Conservation (phyloP, 2,797 vertebrate genomes). For the Melanotaenia nigrans region DNA sequence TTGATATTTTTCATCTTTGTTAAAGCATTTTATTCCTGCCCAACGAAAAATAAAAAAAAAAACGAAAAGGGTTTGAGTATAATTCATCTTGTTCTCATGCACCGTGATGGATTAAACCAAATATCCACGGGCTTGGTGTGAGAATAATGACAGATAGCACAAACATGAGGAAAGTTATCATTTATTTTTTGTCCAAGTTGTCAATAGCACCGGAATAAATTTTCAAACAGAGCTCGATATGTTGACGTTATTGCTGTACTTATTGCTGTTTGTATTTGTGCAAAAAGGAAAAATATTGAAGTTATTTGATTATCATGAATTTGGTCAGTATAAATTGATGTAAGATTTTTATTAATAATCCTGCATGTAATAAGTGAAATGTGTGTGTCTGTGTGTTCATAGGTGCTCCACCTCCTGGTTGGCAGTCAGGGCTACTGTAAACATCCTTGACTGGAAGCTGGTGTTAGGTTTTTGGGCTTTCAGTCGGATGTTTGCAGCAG, state of each 20-base stretch:
- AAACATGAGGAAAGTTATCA: no score
- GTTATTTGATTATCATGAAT: neutral
- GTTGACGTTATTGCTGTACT: no score
- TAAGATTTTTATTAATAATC: no score
- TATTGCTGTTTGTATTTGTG: no score
- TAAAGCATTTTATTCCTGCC: no score
- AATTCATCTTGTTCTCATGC: slow-evolving; percentile 3
- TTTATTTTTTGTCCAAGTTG: no score
- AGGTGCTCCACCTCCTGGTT: slow-evolving; percentile 64
- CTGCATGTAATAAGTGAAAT: no score
- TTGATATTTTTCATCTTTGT: no score
- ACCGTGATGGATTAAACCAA: slow-evolving; percentile 18
- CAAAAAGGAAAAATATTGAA: neutral
- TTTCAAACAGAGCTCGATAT: no score
- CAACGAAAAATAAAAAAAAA: no score
- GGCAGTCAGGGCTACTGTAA: slow-evolving; percentile 98
- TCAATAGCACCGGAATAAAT: no score
- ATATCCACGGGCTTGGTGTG: neutral
- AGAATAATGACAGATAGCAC: no score
- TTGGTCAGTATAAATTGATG: neutral
- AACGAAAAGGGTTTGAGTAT: neutral
- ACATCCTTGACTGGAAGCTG: slow-evolving; percentile 99
- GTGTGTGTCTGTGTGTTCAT: slow-evolving; percentile 3
- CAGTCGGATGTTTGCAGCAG: slow-evolving; percentile 99
- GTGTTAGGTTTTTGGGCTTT: slow-evolving; percentile 91